These are phyloP conservation scores for Myanophis thanlyinensis DNA, from an alignment of 2,113 vertebrate species.

Conservation along the genomic window DNA sequence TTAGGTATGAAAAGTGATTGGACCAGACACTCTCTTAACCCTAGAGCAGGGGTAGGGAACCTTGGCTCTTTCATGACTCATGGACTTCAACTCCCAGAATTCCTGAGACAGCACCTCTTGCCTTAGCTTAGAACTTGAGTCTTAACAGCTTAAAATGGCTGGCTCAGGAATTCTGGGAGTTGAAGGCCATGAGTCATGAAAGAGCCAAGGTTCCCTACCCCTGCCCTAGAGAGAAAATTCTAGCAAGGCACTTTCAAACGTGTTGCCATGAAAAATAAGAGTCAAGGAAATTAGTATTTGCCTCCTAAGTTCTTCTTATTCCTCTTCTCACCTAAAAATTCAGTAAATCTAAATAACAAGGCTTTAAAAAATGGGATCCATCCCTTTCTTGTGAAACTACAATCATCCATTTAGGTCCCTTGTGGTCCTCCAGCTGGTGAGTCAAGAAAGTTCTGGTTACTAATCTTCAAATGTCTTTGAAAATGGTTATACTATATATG, in stretches of 20 bases:
- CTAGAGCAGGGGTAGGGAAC: too few relatives aligned
- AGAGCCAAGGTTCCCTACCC: too few relatives aligned
- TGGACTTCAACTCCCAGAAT: too few relatives aligned
- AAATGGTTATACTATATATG: background rate
- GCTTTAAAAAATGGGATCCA: background rate
- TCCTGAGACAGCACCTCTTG: too few relatives aligned
- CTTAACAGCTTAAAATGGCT: too few relatives aligned
- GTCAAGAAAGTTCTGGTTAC: background rate
- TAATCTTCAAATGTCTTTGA: background rate
- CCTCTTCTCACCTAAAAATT: background rate
- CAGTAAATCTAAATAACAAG: background rate
- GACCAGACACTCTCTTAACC: background rate
- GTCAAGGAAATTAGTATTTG: background rate
- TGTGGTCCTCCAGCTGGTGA: background rate
- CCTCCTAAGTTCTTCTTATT: background rate
- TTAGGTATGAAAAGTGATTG: background rate
- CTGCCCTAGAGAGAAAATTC: background rate
- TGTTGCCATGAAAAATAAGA: background rate
- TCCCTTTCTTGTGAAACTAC: background rate
- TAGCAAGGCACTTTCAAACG: background rate
- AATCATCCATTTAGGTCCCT: background rate
- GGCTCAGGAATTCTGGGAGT: too few relatives aligned
- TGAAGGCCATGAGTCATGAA: too few relatives aligned
- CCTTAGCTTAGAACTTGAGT: too few relatives aligned
- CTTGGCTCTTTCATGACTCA: too few relatives aligned